A percentile compares a stretch with the other conserved stretches of the same genome.
Conservation (phyloP, 2,113 vertebrate genomes). For the Megaceryle torquata region DNA sequence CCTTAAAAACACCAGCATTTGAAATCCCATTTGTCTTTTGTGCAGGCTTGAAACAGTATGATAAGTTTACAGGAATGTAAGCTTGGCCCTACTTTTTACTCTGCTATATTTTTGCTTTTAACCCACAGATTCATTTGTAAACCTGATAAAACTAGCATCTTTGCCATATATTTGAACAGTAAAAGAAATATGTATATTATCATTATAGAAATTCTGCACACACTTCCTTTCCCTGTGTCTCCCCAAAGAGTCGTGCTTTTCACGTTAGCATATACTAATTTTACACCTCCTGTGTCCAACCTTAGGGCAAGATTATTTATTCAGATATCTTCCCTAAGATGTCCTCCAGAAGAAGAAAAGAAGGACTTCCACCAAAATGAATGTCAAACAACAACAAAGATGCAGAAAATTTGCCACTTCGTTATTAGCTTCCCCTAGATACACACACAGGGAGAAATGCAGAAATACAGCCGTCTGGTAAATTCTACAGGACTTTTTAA, state of each 20-base stretch:
- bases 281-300: background rate
- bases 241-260: background rate
- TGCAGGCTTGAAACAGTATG: background rate
- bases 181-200: background rate
- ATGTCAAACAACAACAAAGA: background rate
- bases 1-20: background rate
- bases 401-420: background rate
- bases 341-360: background rate
- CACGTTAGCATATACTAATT: background rate
- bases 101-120: background rate
- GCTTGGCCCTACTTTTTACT: background rate
- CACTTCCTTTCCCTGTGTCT: background rate
- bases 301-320: background rate
- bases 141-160: background rate
- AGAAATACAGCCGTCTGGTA: background rate
- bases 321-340: background rate
- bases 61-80: background rate
- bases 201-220: background rate
- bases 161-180: background rate
- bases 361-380: background rate
- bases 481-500: background rate
- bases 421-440: background rate
- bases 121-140: background rate
- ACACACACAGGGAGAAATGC: background rate
- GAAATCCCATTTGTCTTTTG: background rate